A percentile compares a stretch with the other conserved stretches of the same genome.
These are phyloP conservation scores for Danaus chrysippus DNA, from an alignment of 2,888 invertebrate genomes.

Conservation along the genomic window DNA sequence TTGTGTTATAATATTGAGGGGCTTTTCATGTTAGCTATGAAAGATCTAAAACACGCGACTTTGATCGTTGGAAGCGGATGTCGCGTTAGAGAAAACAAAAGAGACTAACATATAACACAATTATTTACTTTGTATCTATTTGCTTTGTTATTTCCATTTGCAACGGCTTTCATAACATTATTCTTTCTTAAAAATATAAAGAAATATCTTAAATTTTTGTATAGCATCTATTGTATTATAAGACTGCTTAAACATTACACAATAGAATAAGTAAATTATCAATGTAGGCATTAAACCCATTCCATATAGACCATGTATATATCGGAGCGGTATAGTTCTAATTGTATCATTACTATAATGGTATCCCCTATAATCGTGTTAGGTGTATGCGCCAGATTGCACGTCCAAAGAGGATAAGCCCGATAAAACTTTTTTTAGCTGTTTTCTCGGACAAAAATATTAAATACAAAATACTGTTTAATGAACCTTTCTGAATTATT, in stretches of 20 bases:
- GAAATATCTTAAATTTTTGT: no score
- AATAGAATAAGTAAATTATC: no score
- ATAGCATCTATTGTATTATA: no score
- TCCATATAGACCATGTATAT: no score
- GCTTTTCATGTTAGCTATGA: slow-evolving; percentile 2
- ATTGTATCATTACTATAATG: neutral
- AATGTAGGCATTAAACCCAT: no score
- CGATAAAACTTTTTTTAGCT: neutral
- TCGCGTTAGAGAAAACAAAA: neutral
- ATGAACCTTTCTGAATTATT: no score
- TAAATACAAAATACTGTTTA: no score
- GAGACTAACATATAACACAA: slow-evolving; percentile 3
- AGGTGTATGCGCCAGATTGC: slow-evolving; percentile 6
- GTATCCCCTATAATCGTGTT: neutral
- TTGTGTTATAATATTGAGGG: neutral
- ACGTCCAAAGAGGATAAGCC: slow-evolving; percentile 7
- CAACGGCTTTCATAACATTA: neutral
- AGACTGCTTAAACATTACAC: no score
- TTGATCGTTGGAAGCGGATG: neutral
- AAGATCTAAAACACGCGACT: slow-evolving; percentile 1
- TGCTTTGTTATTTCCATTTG: neutral
- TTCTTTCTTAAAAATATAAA: no score
- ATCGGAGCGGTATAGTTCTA: neutral
- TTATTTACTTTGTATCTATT: slow-evolving; percentile 8
- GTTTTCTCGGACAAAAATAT: no score